A percentile compares a stretch with the other conserved stretches of the same genome.
Evolutionary conservation across 2,797 vertebrate species (phyloP).

Genomic region (Pipistrellus nathusii): DNA sequence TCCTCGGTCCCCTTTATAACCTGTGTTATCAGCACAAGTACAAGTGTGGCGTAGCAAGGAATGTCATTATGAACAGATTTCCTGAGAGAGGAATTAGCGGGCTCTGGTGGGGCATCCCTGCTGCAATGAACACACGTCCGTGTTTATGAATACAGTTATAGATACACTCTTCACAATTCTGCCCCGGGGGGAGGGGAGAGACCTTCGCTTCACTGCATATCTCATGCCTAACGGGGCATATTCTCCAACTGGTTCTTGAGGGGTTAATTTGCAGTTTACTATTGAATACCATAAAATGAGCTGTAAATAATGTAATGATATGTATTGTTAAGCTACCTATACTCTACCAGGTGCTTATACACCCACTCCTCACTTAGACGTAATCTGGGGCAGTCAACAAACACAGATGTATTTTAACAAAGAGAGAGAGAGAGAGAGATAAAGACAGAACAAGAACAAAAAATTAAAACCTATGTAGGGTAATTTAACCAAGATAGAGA

Average conservation of each 20-base stretch:
- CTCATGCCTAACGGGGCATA: constrained; percentile 67
- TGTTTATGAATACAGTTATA: constrained; percentile 89
- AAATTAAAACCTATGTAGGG: constrained; percentile 91
- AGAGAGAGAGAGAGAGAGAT: constrained; percentile 87
- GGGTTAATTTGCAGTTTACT: constrained; percentile 90
- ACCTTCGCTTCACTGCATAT: constrained; percentile 34
- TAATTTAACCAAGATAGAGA: constrained; percentile 93
- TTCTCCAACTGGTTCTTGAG: constrained; percentile 81
- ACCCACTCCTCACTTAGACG: constrained; percentile 94
- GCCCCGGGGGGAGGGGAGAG: neutral
- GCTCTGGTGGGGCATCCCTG: constrained; percentile 88
- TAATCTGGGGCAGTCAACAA: constrained; percentile 93
- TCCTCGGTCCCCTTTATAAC: constrained; percentile 89
- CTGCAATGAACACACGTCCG: constrained; percentile 90
- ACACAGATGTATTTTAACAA: constrained; percentile 98
- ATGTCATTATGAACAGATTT: constrained; percentile 91
- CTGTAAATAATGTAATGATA: constrained; percentile 96
- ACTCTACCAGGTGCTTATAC: constrained; percentile 96
- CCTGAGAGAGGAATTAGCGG: constrained; percentile 91
- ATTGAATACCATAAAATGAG: constrained; percentile 92
- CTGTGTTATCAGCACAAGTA: constrained; percentile 92
- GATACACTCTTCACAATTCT: constrained; percentile 83
- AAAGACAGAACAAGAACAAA: constrained; percentile 86
- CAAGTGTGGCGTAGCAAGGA: constrained; percentile 88
- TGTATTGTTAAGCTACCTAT: constrained; percentile 94